Conservation (phyloP, 2,888 invertebrate species). For the Dorcus parallelipipedus region DNA sequence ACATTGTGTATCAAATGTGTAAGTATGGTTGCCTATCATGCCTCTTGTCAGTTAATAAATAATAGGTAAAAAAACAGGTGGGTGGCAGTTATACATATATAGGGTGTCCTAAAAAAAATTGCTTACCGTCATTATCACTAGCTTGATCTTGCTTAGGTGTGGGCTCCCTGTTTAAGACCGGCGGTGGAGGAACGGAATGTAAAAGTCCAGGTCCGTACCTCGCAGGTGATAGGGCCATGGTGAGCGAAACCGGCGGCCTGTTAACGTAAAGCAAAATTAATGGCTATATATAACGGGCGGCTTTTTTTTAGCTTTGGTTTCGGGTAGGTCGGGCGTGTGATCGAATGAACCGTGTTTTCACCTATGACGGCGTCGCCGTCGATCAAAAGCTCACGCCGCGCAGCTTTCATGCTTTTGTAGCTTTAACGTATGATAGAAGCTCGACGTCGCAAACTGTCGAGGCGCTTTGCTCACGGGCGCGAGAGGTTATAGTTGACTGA, state of each 20-base stretch:
- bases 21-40: no score
- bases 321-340: constrained; percentile 8
- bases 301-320: constrained; percentile 7
- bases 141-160: constrained; percentile 51
- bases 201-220: constrained; percentile 62
- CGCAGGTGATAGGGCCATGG: constrained; percentile 61
- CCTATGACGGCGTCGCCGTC: constrained; percentile 16
- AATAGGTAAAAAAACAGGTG: no score
- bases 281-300: background rate
- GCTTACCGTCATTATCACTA: constrained; percentile 66
- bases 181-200: constrained; percentile 52
- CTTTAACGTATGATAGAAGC: constrained; percentile 33
- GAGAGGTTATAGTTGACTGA: no score
- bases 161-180: constrained; percentile 48
- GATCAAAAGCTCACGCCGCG: constrained; percentile 29
- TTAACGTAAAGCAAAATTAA: constrained; percentile 30
- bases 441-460: constrained; percentile 12
- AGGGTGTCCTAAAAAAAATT: background rate
- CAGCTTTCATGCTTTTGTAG: constrained; percentile 29
- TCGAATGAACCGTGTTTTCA: constrained; percentile 21
- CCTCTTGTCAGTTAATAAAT: no score
- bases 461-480: background rate
- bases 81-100: background rate
- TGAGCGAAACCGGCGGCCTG: constrained; percentile 78
- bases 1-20: no score